phyloP scores from a whole-genome alignment of 2,113 vertebrate species.

The Indri indri region DNA sequence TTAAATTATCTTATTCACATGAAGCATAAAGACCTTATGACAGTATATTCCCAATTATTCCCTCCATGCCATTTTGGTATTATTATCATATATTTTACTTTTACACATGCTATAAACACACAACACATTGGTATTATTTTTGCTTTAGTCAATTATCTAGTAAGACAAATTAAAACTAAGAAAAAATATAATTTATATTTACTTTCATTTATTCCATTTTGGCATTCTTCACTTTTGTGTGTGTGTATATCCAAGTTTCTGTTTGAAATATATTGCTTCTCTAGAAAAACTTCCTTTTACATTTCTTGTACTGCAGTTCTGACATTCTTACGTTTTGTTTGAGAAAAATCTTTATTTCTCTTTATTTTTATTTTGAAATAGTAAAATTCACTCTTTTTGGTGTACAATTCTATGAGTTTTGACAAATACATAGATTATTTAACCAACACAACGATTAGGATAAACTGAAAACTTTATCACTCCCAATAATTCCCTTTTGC shows the following conservation, averaged over 20 bases:
- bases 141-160: background rate
- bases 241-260: background rate
- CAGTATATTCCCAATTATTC: too few relatives aligned
- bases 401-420: too few relatives aligned
- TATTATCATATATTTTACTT: background rate
- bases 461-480: too few relatives aligned
- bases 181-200: background rate
- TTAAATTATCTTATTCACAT: too few relatives aligned
- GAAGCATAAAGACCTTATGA: too few relatives aligned
- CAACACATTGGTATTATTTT: background rate
- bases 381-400: too few relatives aligned
- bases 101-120: background rate
- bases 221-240: background rate
- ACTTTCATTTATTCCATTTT: background rate
- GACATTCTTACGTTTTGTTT: background rate
- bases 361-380: background rate
- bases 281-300: background rate
- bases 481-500: too few relatives aligned
- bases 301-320: background rate
- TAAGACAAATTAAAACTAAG: background rate
- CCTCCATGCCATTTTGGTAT: background rate
- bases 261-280: background rate
- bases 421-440: too few relatives aligned
- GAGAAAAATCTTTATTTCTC: background rate
- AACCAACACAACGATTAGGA: too few relatives aligned